phyloP scores from a whole-genome alignment of 2,888 invertebrate genomes.

The Netelia inedita region DNA sequence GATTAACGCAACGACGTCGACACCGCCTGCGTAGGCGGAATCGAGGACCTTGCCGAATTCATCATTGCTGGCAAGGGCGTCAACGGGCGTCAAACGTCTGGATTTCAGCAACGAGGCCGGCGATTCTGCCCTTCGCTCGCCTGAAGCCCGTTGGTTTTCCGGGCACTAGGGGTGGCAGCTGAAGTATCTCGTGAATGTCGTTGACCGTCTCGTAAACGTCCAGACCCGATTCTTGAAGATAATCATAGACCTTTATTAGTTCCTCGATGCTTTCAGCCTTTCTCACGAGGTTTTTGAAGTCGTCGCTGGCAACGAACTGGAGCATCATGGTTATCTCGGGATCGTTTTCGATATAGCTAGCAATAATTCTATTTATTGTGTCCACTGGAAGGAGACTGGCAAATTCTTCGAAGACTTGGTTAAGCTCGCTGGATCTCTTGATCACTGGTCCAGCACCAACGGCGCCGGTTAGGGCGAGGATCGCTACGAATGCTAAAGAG shows the following conservation, averaged over 20 bases:
- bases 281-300: constrained; percentile 73
- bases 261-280: constrained; percentile 75
- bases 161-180: constrained; percentile 69
- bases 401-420: constrained; percentile 79
- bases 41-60: constrained; percentile 62
- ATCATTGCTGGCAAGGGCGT: constrained; percentile 65
- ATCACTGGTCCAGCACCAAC: constrained; percentile 19
- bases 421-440: constrained; percentile 66
- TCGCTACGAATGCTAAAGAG: constrained; percentile 19
- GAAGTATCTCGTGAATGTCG: constrained; percentile 70
- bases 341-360: constrained; percentile 75
- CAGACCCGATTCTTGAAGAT: constrained; percentile 75
- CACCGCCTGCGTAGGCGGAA: constrained; percentile 56
- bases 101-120: constrained; percentile 74
- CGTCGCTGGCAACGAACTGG: constrained; percentile 71
- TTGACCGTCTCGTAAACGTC: constrained; percentile 70
- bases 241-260: constrained; percentile 73
- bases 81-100: constrained; percentile 71
- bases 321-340: constrained; percentile 76
- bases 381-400: constrained; percentile 74
- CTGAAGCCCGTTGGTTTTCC: neutral
- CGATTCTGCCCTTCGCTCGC: constrained; percentile 73
- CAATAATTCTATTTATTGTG: constrained; percentile 70
- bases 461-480: constrained; percentile 20
- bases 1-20: constrained; percentile 58